Percentiles rank a stretch among this genome's conserved stretches.
These are phyloP conservation scores for Babyrousa celebensis DNA, from an alignment of 2,797 vertebrate species.

Conservation along the genomic window DNA sequence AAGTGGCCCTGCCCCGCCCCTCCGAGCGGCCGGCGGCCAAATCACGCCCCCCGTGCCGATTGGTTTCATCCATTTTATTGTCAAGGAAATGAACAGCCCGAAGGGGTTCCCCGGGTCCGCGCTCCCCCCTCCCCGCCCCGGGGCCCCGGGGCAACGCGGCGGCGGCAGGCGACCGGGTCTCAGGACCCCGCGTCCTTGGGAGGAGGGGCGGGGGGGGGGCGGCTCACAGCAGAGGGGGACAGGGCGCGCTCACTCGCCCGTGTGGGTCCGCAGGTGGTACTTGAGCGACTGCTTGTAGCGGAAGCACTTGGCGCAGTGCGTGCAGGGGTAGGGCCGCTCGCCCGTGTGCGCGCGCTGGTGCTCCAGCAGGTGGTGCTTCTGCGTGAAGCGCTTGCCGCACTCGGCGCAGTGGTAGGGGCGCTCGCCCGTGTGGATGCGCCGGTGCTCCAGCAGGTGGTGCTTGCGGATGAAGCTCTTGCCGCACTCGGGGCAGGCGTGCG, in stretches of 20 bases:
- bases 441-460: slow-evolving; percentile 92
- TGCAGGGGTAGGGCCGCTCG: slow-evolving; percentile 92
- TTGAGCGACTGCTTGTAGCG: slow-evolving; percentile 93
- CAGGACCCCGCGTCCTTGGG: slow-evolving; percentile 71
- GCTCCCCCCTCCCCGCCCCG: not conserved
- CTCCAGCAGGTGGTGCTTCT: slow-evolving; percentile 93
- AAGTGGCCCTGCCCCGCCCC: slow-evolving; percentile 74
- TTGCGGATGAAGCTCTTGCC: slow-evolving; percentile 93
- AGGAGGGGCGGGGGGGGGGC: slow-evolving; percentile 51
- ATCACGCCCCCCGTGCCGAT: slow-evolving; percentile 86
- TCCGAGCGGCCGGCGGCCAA: slow-evolving; percentile 82
- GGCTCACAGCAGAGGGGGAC: slow-evolving; percentile 79
- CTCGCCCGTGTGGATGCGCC: slow-evolving; percentile 93
- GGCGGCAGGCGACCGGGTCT: slow-evolving; percentile 77
- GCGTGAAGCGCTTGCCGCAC: slow-evolving; percentile 93
- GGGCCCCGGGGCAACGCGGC: slow-evolving; percentile 68
- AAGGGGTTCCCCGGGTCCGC: slow-evolving; percentile 81
- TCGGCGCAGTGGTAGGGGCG: slow-evolving; percentile 91
- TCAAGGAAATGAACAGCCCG: slow-evolving; percentile 86
- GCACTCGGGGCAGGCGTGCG: slow-evolving; percentile 91
- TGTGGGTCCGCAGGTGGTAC: slow-evolving; percentile 93
- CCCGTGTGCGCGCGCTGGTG: slow-evolving; percentile 93
- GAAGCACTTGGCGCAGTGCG: slow-evolving; percentile 93
- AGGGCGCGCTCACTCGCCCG: slow-evolving; percentile 90
- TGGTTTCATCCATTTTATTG: slow-evolving; percentile 88